phyloP scores from a whole-genome alignment of 92 coral and sea anemone genomes.

The Porites divaricata region DNA sequence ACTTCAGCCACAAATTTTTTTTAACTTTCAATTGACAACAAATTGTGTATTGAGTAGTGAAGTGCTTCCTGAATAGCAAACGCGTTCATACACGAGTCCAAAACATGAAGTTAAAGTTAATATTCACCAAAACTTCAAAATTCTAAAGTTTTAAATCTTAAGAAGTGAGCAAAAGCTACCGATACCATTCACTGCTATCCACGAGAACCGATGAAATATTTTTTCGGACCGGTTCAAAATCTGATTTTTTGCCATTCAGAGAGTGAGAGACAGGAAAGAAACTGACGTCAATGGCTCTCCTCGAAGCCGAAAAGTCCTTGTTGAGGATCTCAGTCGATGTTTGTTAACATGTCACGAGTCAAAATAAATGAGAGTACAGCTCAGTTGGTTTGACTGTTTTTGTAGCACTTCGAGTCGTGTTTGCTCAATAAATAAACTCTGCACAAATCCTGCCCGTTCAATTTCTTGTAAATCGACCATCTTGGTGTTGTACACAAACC shows the following conservation, averaged over 20 bases:
- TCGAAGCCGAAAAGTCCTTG: constrained; percentile 16
- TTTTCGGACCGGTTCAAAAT: too few species aligned
- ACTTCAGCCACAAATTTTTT: constrained; percentile 18
- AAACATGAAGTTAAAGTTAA: background rate
- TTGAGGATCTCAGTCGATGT: constrained; percentile 28
- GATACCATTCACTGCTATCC: too few species aligned
- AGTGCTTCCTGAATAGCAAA: constrained; percentile 35
- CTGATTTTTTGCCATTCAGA: too few species aligned
- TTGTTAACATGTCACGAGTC: constrained; percentile 54
- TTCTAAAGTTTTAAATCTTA: too few species aligned
- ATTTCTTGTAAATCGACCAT: constrained; percentile 28
- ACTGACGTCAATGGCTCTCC: constrained; percentile 4
- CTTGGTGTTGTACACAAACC: constrained; percentile 31
- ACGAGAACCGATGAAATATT: too few species aligned
- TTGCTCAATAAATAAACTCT: constrained; percentile 81
- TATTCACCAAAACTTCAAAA: too few species aligned
- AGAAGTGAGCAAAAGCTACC: too few species aligned
- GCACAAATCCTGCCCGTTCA: constrained; percentile 38
- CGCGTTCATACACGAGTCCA: background rate
- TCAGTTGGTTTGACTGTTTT: constrained; percentile 64
- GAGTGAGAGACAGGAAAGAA: too few species aligned
- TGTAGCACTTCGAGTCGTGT: constrained; percentile 76
- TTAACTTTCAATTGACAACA: constrained; percentile 44
- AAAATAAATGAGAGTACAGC: constrained; percentile 59
- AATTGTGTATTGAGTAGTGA: constrained; percentile 35